phyloP scores from a whole-genome alignment of 2,113 vertebrate species.

The Parotia lawesii region DNA sequence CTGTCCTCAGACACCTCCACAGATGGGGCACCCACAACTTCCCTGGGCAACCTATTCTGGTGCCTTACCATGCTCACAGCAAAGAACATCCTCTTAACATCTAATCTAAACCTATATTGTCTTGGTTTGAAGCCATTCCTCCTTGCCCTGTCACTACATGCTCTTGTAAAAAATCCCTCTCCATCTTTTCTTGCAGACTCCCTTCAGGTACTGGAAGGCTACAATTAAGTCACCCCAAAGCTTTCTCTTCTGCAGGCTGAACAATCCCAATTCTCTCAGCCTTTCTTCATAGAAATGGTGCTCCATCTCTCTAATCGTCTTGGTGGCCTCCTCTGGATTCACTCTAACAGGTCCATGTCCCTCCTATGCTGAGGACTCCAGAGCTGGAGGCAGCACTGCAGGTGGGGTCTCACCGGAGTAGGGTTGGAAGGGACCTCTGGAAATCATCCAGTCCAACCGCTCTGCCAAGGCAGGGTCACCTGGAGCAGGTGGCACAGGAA shows the following conservation, averaged over 20 bases:
- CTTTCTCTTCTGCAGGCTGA: neutral
- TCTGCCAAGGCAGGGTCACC: neutral
- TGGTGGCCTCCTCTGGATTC: neutral
- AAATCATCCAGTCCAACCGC: neutral
- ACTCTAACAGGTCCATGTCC: neutral
- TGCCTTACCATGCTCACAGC: neutral
- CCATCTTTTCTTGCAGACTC: neutral
- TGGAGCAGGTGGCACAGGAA: neutral
- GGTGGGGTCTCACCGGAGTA: fast-evolving
- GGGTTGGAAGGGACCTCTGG: neutral
- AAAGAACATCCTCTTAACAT: neutral
- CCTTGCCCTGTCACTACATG: neutral
- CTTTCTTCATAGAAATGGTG: neutral
- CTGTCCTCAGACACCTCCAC: neutral
- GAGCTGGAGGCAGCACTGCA: neutral
- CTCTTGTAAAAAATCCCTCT: neutral
- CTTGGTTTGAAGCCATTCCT: neutral
- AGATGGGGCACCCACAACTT: neutral
- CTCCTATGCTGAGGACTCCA: neutral
- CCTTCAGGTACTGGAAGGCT: neutral
- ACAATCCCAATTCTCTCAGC: neutral
- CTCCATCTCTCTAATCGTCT: neutral
- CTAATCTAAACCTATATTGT: neutral
- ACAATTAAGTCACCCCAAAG: fast-evolving
- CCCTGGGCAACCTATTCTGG: neutral